phyloP scores from a whole-genome alignment of 2,797 vertebrate species.

The Cottoperca gobio region DNA sequence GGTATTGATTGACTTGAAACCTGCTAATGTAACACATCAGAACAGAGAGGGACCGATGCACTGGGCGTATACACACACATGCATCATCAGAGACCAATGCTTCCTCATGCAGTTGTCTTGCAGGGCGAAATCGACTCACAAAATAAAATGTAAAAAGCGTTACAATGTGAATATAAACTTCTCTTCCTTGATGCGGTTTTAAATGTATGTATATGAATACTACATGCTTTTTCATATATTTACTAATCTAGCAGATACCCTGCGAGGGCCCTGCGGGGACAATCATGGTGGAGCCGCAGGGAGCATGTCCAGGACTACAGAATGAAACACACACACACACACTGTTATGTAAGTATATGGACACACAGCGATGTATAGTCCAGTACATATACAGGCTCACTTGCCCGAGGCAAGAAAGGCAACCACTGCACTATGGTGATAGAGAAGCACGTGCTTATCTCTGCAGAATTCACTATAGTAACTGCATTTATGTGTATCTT shows the following conservation, averaged over 20 bases:
- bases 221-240: constrained; percentile 1
- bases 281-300: constrained; percentile 16
- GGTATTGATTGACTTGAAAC: constrained; percentile 73
- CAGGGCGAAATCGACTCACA: not conserved
- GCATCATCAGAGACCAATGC: not conserved
- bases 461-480: constrained; percentile 45
- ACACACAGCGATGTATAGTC: constrained; percentile 30
- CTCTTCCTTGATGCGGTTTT: constrained; percentile 10
- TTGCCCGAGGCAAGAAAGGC: constrained; percentile 31
- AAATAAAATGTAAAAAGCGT: not conserved
- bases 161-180: not conserved
- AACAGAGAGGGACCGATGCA: constrained; percentile 32
- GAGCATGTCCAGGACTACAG: constrained; percentile 37
- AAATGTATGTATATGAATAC: constrained; percentile 5
- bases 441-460: constrained; percentile 18
- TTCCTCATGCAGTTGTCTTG: not conserved
- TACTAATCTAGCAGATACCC: constrained; percentile 9
- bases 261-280: constrained; percentile 12
- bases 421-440: constrained; percentile 11
- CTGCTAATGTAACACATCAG: constrained; percentile 49
- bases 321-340: constrained; percentile 16
- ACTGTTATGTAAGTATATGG: constrained; percentile 15
- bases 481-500: constrained; percentile 27
- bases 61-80: not conserved
- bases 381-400: constrained; percentile 18